Conservation (phyloP, 2,888 invertebrate species). For the Polydrusus cervinus region DNA sequence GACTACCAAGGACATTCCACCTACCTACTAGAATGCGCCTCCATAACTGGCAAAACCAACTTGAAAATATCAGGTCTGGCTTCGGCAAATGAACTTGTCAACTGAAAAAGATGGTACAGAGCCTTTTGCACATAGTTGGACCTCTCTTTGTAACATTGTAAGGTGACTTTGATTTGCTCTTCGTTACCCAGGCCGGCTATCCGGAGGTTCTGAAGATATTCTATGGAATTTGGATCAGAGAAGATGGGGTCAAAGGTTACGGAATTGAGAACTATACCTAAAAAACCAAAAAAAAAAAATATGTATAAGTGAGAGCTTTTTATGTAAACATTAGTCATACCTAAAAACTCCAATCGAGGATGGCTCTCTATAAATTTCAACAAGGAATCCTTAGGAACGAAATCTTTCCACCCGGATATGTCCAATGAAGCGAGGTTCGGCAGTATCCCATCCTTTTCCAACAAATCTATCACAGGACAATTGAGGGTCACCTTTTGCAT, state of each 20-base stretch:
- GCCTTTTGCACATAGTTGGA: conserved; percentile 79
- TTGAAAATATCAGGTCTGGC: conserved; percentile 78
- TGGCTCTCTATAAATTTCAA: conserved; percentile 63
- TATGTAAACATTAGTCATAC: conserved; percentile 10
- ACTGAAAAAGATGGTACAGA: conserved; percentile 77
- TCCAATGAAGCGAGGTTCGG: conserved; percentile 78
- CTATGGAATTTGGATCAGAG: conserved; percentile 57
- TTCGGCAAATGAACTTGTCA: conserved; percentile 70
- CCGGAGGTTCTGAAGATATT: conserved; percentile 59
- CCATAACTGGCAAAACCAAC: conserved; percentile 73
- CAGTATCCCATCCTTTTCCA: conserved; percentile 71
- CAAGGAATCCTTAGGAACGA: conserved; percentile 58
- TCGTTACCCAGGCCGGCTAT: conserved; percentile 67
- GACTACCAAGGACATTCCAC: background rate
- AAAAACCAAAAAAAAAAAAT: background rate
- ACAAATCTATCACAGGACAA: conserved; percentile 55
- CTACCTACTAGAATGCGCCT: conserved; percentile 70
- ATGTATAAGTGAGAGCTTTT: no score
- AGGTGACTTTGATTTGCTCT: conserved; percentile 71
- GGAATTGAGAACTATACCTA: conserved; percentile 66
- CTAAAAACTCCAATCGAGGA: conserved; percentile 65
- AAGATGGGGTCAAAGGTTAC: conserved; percentile 65
- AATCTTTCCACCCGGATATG: conserved; percentile 74
- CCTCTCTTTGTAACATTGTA: conserved; percentile 68
- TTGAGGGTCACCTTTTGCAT: conserved; percentile 45